Evolutionary conservation across 2,888 invertebrate species (phyloP).

Genomic region (Dexiosoma caninum): DNA sequence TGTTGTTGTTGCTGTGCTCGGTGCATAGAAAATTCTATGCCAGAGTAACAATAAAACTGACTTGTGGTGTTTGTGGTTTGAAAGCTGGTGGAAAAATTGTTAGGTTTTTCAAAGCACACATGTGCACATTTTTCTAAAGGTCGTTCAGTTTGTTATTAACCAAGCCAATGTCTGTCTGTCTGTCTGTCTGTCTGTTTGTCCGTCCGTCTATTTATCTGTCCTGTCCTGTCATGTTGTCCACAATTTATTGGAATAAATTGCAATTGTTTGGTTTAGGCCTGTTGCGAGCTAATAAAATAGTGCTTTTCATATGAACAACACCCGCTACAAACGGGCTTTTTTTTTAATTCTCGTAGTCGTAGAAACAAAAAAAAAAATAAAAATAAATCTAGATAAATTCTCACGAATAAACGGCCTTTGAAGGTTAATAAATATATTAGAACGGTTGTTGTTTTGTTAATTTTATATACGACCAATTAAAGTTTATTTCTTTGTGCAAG

Average conservation of each 20-base stretch:
- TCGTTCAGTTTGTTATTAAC: constrained; percentile 61
- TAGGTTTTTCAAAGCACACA: constrained; percentile 42
- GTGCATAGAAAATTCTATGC: constrained; percentile 23
- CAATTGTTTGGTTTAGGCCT: constrained; percentile 55
- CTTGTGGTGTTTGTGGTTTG: constrained; percentile 53
- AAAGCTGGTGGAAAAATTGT: constrained; percentile 46
- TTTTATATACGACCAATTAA: constrained; percentile 42
- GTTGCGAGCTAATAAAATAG: constrained; percentile 20
- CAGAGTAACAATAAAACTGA: constrained; percentile 28
- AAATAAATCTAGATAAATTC: constrained; percentile 49
- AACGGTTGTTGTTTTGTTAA: not conserved
- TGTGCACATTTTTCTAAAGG: constrained; percentile 64
- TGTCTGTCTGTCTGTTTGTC: not conserved
- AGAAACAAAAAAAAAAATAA: not conserved
- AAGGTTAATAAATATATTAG: constrained; percentile 53
- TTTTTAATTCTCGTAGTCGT: not conserved
- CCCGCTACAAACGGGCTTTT: constrained; percentile 29
- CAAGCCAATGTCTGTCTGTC: constrained; percentile 15
- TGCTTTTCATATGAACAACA: constrained; percentile 17
- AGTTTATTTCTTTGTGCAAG: constrained; percentile 37
- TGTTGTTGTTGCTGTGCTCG: too few relatives aligned
- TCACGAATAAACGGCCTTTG: constrained; percentile 47
- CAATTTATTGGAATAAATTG: constrained; percentile 57
- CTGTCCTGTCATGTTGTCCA: constrained; percentile 41
- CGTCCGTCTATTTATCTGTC: not conserved